Evolutionary conservation across 2,113 vertebrate species (phyloP), one percentile per base, ranked within the genome.

Genomic region (Leucopsar rothschildi): DNA sequence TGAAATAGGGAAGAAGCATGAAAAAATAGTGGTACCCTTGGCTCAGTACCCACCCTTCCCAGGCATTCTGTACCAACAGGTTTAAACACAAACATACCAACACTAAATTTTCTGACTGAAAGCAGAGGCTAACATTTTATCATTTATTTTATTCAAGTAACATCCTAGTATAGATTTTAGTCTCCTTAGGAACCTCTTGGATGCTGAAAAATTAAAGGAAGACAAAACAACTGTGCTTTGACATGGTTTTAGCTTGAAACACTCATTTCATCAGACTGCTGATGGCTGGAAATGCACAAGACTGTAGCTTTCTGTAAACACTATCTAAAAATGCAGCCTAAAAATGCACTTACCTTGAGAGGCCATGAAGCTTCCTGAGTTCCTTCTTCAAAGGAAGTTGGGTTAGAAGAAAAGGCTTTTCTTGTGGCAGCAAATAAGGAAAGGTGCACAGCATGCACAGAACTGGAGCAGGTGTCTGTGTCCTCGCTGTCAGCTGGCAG

Each of bases 301-400:
- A 47, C 82, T 56, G 21, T 53, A 52, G 56, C 82, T 92, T 93
- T 96, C 85, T 94, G 76, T 92, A 92, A 90, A 92, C 81, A 85
- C 50, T 40, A 86, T 84, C 75, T 76, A 92, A 97, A 96, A 95
- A 96, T 92, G 92, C 42, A 92, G 94, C 53, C 85, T 95, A 68
- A 50, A 92, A 91, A 93, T 96, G 82, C 77, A 91, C 97, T 98
- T 98, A 98, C 98, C 98, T 98, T 97, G 97, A 94, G 97, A 98
- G 93, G 97, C 97, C 98, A 98, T 98, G 97, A 92, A 95, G 97
- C 94, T 96, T 94, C 97, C 97, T 57, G 96, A 97, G 93, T 90
- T 96, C 94, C 95, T 93, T 97, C 96, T 98, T 98, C 97, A 98
- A 98, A 98, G 97, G 87, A 85, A 97, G 93, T 92, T 94, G 93